These are phyloP conservation scores for Alcedo quadribrachys DNA, from an alignment of 2,797 vertebrate genomes.

Conservation along the genomic window DNA sequence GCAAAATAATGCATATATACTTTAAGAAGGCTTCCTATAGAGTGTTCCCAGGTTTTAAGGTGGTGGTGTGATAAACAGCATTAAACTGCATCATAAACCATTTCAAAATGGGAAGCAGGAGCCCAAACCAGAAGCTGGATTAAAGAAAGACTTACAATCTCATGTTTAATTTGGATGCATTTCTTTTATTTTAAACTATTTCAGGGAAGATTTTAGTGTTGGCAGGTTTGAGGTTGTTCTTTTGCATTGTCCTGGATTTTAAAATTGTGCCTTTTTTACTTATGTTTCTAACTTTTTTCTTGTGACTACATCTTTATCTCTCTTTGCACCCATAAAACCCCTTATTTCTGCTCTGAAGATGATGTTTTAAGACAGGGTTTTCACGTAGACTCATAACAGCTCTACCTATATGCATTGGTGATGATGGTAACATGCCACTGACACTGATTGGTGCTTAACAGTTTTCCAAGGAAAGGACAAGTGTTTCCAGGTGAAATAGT, in stretches of 20 bases:
- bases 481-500: background rate
- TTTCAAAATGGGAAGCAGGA: background rate
- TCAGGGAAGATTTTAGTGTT: background rate
- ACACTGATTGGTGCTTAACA: background rate
- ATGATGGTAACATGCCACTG: background rate
- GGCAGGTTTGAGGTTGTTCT: background rate
- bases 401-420: fast-evolving
- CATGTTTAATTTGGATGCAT: background rate
- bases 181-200: background rate
- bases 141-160: background rate
- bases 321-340: background rate
- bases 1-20: background rate
- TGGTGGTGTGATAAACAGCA: background rate
- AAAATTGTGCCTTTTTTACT: background rate
- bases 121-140: background rate
- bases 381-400: background rate
- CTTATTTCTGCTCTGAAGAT: background rate
- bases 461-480: background rate
- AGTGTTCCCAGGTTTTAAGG: background rate
- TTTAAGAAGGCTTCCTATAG: background rate
- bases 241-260: background rate
- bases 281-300: background rate
- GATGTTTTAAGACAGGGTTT: background rate
- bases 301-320: background rate
- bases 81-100: background rate